Evolutionary conservation across 2,113 vertebrate genomes (phyloP).

Genomic region (Oophaga pumilio): DNA sequence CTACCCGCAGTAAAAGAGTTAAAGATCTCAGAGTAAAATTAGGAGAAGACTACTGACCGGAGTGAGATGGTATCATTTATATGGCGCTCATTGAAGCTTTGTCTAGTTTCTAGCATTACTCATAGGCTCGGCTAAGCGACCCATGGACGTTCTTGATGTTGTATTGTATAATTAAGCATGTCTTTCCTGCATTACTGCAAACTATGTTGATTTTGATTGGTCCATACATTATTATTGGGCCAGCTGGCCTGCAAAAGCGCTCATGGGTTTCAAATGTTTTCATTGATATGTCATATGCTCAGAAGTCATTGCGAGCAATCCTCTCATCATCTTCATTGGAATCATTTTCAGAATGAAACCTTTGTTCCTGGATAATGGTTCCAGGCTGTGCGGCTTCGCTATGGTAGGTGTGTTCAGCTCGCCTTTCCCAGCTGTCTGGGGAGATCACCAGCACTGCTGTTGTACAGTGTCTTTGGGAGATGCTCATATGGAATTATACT

Average conservation of each 20-base stretch:
- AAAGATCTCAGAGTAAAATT: not conserved
- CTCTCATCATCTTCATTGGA: constrained; percentile 38
- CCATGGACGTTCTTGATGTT: constrained; percentile 28
- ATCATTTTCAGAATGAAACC: constrained; percentile 44
- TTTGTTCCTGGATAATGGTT: constrained; percentile 48
- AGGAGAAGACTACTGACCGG: not conserved
- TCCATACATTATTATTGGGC: constrained; percentile 5
- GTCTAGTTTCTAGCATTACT: constrained; percentile 14
- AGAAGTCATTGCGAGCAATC: constrained; percentile 30
- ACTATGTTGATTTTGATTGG: constrained; percentile 40
- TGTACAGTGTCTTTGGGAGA: constrained; percentile 19
- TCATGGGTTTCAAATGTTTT: constrained; percentile 27
- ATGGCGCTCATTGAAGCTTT: not conserved
- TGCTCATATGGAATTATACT: constrained; percentile 43
- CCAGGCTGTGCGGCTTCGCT: constrained; percentile 33
- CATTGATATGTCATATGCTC: constrained; percentile 45
- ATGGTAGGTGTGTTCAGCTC: constrained; percentile 28
- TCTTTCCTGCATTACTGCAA: constrained; percentile 24
- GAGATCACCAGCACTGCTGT: not conserved
- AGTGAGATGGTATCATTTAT: constrained; percentile 6
- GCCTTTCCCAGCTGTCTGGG: constrained; percentile 17
- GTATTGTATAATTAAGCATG: constrained; percentile 31
- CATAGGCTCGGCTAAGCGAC: constrained; percentile 18
- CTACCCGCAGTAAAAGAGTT: constrained; percentile 5
- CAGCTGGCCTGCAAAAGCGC: constrained; percentile 40